phyloP scores from a whole-genome alignment of 2,797 vertebrate genomes.

The Lacerta bilineata region DNA sequence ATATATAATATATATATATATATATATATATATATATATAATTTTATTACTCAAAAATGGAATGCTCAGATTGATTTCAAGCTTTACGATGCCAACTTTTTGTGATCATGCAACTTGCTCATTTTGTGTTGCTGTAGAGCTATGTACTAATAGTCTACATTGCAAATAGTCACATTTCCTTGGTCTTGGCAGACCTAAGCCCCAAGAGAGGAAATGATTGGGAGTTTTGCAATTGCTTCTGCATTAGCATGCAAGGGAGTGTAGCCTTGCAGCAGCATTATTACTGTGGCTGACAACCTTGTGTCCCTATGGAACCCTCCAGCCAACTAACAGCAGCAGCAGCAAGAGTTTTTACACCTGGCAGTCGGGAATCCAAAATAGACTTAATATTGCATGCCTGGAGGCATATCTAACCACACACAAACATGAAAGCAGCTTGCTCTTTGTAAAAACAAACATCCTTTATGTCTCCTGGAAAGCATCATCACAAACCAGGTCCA shows the following conservation, averaged over 20 bases:
- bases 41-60: conserved; percentile 15
- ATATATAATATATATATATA: background rate
- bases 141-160: background rate
- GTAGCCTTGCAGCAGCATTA: conserved; percentile 43
- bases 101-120: background rate
- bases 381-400: conserved; percentile 29
- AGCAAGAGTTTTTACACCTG: conserved; percentile 21
- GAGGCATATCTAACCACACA: conserved; percentile 15
- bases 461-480: conserved; percentile 1
- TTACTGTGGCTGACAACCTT: conserved; percentile 43
- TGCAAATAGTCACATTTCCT: conserved; percentile 32
- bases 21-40: background rate
- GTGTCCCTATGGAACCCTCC: conserved; percentile 31
- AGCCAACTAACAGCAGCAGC: conserved; percentile 26
- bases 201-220: conserved; percentile 45
- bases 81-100: conserved; percentile 1
- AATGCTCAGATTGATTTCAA: conserved; percentile 37
- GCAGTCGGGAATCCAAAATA: conserved; percentile 10
- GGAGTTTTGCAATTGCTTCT: conserved; percentile 39
- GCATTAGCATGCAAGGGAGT: conserved; percentile 43
- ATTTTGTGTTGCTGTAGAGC: conserved; percentile 12
- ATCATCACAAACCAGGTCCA: conserved; percentile 1
- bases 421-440: conserved; percentile 16
- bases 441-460: conserved; percentile 10
- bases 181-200: conserved; percentile 22